A percentile compares a stretch with the other conserved stretches of the same genome.
Conservation (phyloP, 30 jellyfish, hydroid and myxozoan species). For the Nemopilema nomurai region DNA sequence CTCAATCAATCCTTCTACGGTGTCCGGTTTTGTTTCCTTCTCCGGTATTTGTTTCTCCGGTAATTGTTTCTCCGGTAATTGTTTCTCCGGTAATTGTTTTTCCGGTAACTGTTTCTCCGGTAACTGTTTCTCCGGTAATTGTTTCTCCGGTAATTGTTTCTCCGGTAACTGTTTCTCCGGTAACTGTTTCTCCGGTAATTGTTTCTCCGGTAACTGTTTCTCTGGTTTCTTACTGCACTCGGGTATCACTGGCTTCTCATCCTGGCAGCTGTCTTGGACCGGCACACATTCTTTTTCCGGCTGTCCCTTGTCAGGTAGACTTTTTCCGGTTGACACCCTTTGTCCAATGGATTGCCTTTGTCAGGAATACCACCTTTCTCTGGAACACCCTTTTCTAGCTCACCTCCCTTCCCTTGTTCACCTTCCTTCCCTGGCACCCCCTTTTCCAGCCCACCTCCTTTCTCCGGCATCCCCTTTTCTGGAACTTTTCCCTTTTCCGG, state of each 20-base stretch:
- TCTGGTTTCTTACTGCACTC: constrained; percentile 1
- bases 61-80: constrained; percentile 34
- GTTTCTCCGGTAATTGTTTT: constrained; percentile 1
- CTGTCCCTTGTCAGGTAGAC: constrained; percentile 10
- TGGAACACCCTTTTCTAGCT: constrained; percentile 10
- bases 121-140: too few species aligned
- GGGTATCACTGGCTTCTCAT: constrained; percentile 31
- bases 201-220: constrained; percentile 3
- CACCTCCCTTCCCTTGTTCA: constrained; percentile 18
- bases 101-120: too few species aligned
- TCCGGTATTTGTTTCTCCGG: constrained; percentile 11
- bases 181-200: constrained; percentile 31
- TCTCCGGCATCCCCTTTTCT: constrained; percentile 6
- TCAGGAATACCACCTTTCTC: constrained; percentile 18
- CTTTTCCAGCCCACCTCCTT: background rate
- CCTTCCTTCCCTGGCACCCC: constrained; percentile 8
- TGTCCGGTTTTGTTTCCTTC: constrained; percentile 28
- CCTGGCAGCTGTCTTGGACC: background rate
- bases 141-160: too few species aligned
- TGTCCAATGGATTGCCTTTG: constrained; percentile 9
- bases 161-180: constrained; percentile 15
- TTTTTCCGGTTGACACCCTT: constrained; percentile 25
- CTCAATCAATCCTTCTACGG: constrained; percentile 19
- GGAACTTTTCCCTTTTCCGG: constrained; percentile 24
- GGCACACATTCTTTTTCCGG: constrained; percentile 41